phyloP scores from a whole-genome alignment of 2,113 vertebrate genomes.

The Scopus umbretta region DNA sequence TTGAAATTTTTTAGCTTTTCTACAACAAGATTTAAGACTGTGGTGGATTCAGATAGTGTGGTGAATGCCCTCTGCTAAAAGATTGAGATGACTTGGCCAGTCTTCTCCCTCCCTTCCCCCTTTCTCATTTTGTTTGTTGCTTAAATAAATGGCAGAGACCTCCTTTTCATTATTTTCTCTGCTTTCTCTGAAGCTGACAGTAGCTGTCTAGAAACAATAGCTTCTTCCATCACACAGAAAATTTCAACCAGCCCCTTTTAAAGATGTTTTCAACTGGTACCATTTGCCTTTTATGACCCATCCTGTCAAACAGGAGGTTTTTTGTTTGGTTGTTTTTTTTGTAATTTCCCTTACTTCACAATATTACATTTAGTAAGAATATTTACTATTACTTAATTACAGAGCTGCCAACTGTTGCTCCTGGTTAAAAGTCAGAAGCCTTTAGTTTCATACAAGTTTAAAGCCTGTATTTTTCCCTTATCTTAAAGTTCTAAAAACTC shows the following conservation, averaged over 20 bases:
- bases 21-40: not conserved
- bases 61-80: not conserved
- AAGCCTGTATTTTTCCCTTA: not conserved
- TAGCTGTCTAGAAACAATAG: not conserved
- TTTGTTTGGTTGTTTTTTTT: not conserved
- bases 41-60: not conserved
- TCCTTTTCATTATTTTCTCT: not conserved
- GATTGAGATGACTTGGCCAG: not conserved
- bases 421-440: not conserved
- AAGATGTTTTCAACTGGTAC: not conserved
- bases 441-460: not conserved
- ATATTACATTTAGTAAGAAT: not conserved
- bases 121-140: not conserved
- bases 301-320: not conserved
- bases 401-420: not conserved
- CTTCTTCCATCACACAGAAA: not conserved
- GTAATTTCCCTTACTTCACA: not conserved
- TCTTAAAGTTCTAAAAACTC: not conserved
- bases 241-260: not conserved
- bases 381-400: not conserved
- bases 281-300: not conserved
- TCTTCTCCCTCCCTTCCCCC: not conserved
- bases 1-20: not conserved
- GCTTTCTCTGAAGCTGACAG: not conserved
- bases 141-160: not conserved